Evolutionary conservation across 1,140 invertebrate species (phyloP).

Genomic region (Drosophila pruinosa): DNA sequence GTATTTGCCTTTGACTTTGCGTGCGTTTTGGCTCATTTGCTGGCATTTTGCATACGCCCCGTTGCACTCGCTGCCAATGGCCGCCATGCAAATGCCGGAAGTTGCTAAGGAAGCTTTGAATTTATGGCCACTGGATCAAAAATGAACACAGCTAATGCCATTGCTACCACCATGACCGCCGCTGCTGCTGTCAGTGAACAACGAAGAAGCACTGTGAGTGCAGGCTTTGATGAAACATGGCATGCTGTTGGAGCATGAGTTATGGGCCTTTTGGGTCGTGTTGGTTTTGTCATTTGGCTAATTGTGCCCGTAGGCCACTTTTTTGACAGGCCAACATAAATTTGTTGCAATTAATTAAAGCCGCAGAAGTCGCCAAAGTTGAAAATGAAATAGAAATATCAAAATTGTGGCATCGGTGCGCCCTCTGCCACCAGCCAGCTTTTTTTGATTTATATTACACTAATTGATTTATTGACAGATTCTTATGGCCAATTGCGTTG

Average conservation of each 20-base stretch:
- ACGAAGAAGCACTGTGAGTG: constrained; percentile 6
- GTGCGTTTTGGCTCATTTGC: constrained; percentile 43
- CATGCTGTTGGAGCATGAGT: constrained; percentile 45
- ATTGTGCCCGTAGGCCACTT: constrained; percentile 70
- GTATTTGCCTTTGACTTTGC: constrained; percentile 23
- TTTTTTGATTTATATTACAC: constrained; percentile 72
- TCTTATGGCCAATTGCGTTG: constrained; percentile 51
- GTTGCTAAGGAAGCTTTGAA: constrained; percentile 42
- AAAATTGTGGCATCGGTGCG: constrained; percentile 28
- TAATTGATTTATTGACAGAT: constrained; percentile 80
- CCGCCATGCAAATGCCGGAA: constrained; percentile 31
- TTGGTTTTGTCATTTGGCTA: constrained; percentile 74
- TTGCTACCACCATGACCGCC: not conserved
- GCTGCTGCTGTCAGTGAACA: constrained; percentile 15
- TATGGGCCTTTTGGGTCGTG: constrained; percentile 58
- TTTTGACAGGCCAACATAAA: constrained; percentile 69
- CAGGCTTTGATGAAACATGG: constrained; percentile 8
- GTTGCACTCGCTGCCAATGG: constrained; percentile 25
- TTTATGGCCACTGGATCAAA: constrained; percentile 27
- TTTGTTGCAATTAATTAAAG: constrained; percentile 79
- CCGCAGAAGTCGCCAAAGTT: constrained; percentile 44
- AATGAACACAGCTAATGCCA: constrained; percentile 5
- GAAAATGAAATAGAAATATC: constrained; percentile 60
- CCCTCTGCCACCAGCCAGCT: constrained; percentile 39
- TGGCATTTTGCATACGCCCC: constrained; percentile 39